phyloP scores from a whole-genome alignment of 2,888 invertebrate genomes.

The Melanophora roralis region DNA sequence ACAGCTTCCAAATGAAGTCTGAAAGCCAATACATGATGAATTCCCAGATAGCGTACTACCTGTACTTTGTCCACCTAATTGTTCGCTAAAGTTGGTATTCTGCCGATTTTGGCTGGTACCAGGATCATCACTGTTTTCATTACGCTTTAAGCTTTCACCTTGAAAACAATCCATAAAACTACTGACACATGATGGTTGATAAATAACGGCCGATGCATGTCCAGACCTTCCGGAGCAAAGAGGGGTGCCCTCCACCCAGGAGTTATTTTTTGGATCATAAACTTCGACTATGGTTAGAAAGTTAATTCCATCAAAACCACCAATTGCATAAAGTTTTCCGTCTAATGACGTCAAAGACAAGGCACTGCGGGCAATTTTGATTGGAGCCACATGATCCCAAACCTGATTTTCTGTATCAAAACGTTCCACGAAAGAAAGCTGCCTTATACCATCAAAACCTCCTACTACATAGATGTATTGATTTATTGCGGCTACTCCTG shows the following conservation, averaged over 20 bases:
- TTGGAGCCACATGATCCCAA: conserved; percentile 88
- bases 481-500: conserved; percentile 90
- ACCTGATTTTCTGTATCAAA: conserved; percentile 89
- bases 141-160: conserved; percentile 62
- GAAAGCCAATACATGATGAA: conserved; percentile 41
- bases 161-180: conserved; percentile 74
- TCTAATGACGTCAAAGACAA: conserved; percentile 91
- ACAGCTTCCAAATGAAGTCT: conserved; percentile 66
- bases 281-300: conserved; percentile 93
- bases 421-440: conserved; percentile 89
- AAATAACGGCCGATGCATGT: conserved; percentile 93
- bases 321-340: conserved; percentile 92
- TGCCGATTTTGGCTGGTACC: conserved; percentile 47
- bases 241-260: conserved; percentile 87
- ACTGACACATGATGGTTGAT: conserved; percentile 82
- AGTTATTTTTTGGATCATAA: conserved; percentile 87
- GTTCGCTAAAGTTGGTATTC: conserved; percentile 33
- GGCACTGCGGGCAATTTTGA: conserved; percentile 90
- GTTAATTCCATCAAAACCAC: conserved; percentile 92
- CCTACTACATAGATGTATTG: conserved; percentile 95
- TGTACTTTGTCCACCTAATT: conserved; percentile 14
- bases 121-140: conserved; percentile 37
- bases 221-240: conserved; percentile 93
- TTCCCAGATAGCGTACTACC: conserved; percentile 41
- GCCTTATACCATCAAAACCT: conserved; percentile 92